Percentiles rank a stretch among this genome's conserved stretches.
These are phyloP conservation scores for Aythya baeri DNA, from an alignment of 2,113 vertebrate genomes.

Conservation along the genomic window DNA sequence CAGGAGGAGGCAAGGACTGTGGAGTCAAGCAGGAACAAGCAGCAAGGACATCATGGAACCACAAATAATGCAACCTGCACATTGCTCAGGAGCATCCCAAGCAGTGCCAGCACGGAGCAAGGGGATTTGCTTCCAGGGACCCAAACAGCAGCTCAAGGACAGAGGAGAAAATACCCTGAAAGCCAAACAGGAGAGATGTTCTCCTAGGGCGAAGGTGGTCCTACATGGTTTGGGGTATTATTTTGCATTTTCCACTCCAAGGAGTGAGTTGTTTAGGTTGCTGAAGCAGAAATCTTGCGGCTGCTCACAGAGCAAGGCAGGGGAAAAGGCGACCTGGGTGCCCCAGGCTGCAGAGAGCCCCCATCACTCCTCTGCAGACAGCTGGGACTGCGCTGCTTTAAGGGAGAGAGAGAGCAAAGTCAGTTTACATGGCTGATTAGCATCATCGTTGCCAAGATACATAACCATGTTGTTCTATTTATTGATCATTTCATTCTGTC, in stretches of 20 bases:
- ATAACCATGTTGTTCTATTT: background rate
- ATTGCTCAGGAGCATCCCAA: background rate
- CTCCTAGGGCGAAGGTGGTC: background rate
- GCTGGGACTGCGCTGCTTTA: background rate
- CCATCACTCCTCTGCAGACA: background rate
- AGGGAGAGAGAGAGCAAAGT: background rate
- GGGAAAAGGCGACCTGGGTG: background rate
- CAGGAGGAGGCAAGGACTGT: background rate
- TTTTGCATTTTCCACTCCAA: background rate
- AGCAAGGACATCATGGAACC: rapidly evolving
- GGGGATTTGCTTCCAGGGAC: background rate
- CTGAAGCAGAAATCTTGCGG: background rate
- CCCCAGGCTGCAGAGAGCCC: background rate
- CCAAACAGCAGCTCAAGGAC: background rate
- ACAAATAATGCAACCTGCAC: background rate
- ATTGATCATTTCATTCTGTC: slow-evolving; percentile 29
- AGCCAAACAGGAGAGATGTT: rapidly evolving
- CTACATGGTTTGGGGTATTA: background rate
- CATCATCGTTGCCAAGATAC: slow-evolving; percentile 54
- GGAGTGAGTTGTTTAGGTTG: rapidly evolving
- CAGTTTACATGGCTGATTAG: background rate
- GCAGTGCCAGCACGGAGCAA: rapidly evolving
- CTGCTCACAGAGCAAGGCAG: too few species aligned
- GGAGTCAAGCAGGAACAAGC: background rate
- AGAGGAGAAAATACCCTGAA: background rate